Base-by-base conservation (phyloP, 2,113 vertebrate species). In the Pungitius pungitius region DNA sequence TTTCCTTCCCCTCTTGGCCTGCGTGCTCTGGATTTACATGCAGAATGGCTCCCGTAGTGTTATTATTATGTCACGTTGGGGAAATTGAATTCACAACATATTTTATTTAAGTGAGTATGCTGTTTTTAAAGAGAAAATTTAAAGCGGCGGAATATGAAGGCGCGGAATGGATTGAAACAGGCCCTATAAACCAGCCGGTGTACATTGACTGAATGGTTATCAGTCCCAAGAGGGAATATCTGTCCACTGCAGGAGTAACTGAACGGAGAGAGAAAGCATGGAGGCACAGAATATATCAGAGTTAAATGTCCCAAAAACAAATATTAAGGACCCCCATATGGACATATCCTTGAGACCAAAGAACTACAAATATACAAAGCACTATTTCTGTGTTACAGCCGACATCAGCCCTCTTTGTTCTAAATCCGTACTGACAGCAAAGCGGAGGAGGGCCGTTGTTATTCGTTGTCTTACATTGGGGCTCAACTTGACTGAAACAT, bases 271-370 rank as follows among this genome's bases (percentile, higher is more conserved):
- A n/a, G 20, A 68, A 6, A 35, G 54, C 35, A 20, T 26, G 26
- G 22, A 65, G 13, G 17, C 2, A 18, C n/a, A 47, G 47, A 63
- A 56, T 8, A 9, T 54, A 20, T 35, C 3, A 13, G 22, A 39
- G 26, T 27, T 58, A 18, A 35, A 49, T 18, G 15, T 14, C 6
- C 8, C n/a, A 24, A 42, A 12, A 52, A 66, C 15, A 3, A 55
- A 17, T 27, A 24, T 4, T 40, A 39, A 64, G 20, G 24, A 20
- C n/a, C 6, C 22, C 26, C 26, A n/a, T 57, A 18, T 67, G 39
- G n/a, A 69, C 13, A 26, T 26, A 17, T 60, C 39, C 15, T 26
- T 54, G 5, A 40, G 6, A 49, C 60, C 24, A 65, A 58, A 77
- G 10, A 43, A 6, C 18, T 33, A 3, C 15, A 11, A 61, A 40